A percentile compares a stretch with the other conserved stretches of the same genome.
Conservation (phyloP, 1,140 invertebrate species). For the Pachyrhynchus sulphureomaculatus region DNA sequence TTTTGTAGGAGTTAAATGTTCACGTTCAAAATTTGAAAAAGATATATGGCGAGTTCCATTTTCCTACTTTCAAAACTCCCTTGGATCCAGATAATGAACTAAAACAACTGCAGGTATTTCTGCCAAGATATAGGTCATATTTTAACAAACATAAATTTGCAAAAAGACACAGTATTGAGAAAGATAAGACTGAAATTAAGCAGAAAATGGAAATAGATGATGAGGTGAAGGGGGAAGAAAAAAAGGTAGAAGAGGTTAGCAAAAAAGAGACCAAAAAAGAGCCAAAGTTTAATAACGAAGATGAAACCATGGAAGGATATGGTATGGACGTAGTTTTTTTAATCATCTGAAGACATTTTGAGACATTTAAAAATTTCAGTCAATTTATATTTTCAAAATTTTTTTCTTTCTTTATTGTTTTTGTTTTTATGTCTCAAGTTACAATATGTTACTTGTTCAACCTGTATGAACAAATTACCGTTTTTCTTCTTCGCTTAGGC, state of each 20-base stretch:
- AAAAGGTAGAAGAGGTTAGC: not conserved
- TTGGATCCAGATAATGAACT: constrained; percentile 68
- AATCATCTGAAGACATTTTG: no score
- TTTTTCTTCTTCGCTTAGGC: no score
- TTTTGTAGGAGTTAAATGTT: constrained; percentile 65
- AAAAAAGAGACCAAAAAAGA: not conserved
- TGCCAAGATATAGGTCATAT: constrained; percentile 58
- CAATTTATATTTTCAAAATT: no score
- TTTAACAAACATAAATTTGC: constrained; percentile 20
- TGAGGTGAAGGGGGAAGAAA: not conserved
- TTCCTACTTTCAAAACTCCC: constrained; percentile 70
- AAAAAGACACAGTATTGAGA: constrained; percentile 45
- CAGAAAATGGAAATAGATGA: not conserved
- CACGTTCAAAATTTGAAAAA: constrained; percentile 73
- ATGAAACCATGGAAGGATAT: constrained; percentile 38
- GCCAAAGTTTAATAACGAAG: constrained; percentile 19
- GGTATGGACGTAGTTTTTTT: constrained; percentile 17
- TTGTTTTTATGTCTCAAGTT: no score
- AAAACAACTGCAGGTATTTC: constrained; percentile 67
- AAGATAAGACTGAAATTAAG: constrained; percentile 1
- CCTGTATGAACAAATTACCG: no score
- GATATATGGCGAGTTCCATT: constrained; percentile 76
- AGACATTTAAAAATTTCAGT: not conserved
- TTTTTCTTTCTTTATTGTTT: no score
- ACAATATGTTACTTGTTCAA: no score